Evolutionary conservation across 2,113 vertebrate species (phyloP).

Genomic region (Eulacestoma nigropectus): DNA sequence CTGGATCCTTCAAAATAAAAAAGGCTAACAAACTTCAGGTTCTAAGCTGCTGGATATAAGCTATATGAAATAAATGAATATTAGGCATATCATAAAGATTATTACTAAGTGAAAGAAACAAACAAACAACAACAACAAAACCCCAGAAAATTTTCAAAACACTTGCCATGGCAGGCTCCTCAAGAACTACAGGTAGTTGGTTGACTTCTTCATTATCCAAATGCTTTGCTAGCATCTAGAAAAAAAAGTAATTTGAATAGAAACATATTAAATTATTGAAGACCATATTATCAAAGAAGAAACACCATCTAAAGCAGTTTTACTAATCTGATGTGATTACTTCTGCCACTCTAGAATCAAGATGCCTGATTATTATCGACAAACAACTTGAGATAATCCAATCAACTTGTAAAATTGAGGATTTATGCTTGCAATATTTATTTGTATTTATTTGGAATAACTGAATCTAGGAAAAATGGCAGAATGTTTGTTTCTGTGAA

Average conservation of each 20-base stretch:
- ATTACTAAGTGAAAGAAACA: background rate
- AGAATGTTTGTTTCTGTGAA: background rate
- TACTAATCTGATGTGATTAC: background rate
- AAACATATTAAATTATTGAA: background rate
- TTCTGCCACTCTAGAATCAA: background rate
- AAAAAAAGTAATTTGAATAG: background rate
- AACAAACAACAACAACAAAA: background rate
- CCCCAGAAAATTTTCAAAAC: background rate
- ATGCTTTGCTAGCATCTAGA: conserved; percentile 71
- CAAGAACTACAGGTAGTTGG: conserved; percentile 69
- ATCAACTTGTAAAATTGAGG: background rate
- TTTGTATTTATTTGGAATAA: background rate
- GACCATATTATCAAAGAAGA: background rate
- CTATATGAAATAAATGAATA: background rate
- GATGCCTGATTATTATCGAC: background rate
- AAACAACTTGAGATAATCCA: background rate
- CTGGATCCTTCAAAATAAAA: background rate
- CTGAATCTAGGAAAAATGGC: background rate
- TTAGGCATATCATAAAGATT: background rate
- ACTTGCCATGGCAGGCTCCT: conserved; percentile 72
- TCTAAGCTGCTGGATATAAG: background rate
- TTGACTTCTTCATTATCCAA: conserved; percentile 62
- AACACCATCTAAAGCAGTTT: background rate
- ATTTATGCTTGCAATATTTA: background rate
- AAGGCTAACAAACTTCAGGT: background rate